phyloP scores from a whole-genome alignment of 2,113 vertebrate species.

The Tychaedon coryphoeus region DNA sequence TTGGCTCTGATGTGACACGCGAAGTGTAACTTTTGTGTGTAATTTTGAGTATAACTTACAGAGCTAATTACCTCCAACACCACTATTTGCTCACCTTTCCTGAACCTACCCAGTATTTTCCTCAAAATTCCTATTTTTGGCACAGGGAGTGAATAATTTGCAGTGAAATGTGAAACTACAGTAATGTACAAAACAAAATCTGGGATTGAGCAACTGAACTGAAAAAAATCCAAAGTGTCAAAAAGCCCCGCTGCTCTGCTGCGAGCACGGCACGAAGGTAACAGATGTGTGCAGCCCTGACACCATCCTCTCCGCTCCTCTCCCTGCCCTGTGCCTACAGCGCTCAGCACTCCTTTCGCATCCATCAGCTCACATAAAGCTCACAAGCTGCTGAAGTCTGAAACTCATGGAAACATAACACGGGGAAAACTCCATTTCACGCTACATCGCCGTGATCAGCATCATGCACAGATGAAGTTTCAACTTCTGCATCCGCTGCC shows the following conservation, averaged over 20 bases:
- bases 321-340: not conserved
- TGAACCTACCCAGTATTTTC: not conserved
- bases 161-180: not conserved
- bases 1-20: not conserved
- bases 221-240: not conserved
- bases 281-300: constrained; percentile 28
- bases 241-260: not conserved
- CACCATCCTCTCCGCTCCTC: not conserved
- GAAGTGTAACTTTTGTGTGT: fast-evolving
- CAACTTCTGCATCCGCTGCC: not conserved
- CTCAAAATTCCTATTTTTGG: not conserved
- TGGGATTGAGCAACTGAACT: not conserved
- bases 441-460: not conserved
- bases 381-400: not conserved
- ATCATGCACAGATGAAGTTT: not conserved
- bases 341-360: not conserved
- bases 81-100: not conserved
- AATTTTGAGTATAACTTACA: not conserved
- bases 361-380: constrained; percentile 3
- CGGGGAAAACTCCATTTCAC: not conserved
- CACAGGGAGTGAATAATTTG: not conserved
- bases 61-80: not conserved
- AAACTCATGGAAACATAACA: not conserved
- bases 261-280: not conserved
- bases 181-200: not conserved